Base-by-base conservation (phyloP, 1,140 invertebrate genomes). In the Parasteatoda tepidariorum region DNA sequence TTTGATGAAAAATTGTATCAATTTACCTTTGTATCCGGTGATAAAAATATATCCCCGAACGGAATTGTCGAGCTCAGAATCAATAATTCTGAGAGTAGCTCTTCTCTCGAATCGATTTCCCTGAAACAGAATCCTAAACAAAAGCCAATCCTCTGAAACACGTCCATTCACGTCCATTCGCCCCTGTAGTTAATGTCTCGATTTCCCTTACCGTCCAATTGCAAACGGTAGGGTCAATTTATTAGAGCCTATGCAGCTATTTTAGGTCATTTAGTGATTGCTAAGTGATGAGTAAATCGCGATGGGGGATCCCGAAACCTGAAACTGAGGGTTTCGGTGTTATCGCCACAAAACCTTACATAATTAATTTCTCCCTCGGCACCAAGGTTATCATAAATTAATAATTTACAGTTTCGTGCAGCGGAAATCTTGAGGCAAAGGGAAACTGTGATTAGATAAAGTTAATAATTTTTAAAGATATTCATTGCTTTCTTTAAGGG, bases 321-420 rank as follows among this genome's bases (percentile, higher is more conserved):
- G 62, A 78, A 66, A 78, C 59, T 13, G 13, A n/a, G 24, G 7
- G 34, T 22, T n/a, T 59, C 68, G 31, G 38, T 28, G 64, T 79
- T 79, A 79, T 79, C 76, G 57, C 48, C 64, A 48, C 62, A 76
- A 38, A n/a, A 64, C 59, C 74, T 54, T 79, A 28, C 76, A 79
- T 79, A 68, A 79, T 79, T 79, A 79, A 79, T 79, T 68, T 57
- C 62, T 48, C 64, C 76, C 64, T 22, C 7, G 48, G 64, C n/a
- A 22, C 18, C 34, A 22, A n/a, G 33, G 28, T 57, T 79, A 79
- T 79, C 76, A 79, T 68, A 79, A 79, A 79, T 79, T 68, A 68
- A 79, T 79, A 64, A 68, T 68, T 79, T 68, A 57, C 41, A 28
- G 9, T n/a, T n/a, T n/a, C n/a, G n/a, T n/a, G n/a, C n/a, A n/a